Conservation (phyloP, 2,797 vertebrate species). For the Rhynchotus rufescens region DNA sequence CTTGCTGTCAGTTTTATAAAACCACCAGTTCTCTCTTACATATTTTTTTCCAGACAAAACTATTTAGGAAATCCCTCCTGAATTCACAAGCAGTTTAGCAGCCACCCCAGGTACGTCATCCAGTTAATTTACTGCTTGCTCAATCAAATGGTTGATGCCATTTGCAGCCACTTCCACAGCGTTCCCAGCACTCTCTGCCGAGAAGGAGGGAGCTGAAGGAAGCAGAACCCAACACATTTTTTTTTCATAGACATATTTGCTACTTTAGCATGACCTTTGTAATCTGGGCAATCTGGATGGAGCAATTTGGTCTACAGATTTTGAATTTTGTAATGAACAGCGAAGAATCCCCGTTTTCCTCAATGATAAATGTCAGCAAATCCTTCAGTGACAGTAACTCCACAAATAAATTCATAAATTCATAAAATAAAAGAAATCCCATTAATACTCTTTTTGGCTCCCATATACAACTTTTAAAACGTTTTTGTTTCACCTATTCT, state of each 20-base stretch:
- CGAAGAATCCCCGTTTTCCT: not conserved
- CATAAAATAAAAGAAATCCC: not conserved
- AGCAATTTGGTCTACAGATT: not conserved
- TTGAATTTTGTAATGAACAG: not conserved
- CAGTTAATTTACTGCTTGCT: slow-evolving; percentile 6
- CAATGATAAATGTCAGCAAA: not conserved
- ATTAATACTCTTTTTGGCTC: not conserved
- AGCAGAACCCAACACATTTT: not conserved
- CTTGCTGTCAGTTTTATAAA: not conserved
- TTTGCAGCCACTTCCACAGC: not conserved
- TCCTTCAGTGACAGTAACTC: not conserved
- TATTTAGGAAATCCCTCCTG: not conserved
- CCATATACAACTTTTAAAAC: not conserved
- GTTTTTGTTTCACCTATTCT: not conserved
- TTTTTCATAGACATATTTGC: not conserved
- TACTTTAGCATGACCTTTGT: not conserved
- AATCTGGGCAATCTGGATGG: not conserved
- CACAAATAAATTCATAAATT: not conserved
- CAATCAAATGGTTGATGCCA: not conserved
- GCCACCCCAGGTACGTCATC: not conserved
- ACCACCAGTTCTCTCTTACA: not conserved
- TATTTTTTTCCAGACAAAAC: not conserved
- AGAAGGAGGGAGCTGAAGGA: not conserved
- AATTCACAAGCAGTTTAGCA: slow-evolving; percentile 33
- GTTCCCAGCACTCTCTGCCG: not conserved